Base-by-base conservation (phyloP, 2,888 invertebrate species). In the Mermis nigrescens region DNA sequence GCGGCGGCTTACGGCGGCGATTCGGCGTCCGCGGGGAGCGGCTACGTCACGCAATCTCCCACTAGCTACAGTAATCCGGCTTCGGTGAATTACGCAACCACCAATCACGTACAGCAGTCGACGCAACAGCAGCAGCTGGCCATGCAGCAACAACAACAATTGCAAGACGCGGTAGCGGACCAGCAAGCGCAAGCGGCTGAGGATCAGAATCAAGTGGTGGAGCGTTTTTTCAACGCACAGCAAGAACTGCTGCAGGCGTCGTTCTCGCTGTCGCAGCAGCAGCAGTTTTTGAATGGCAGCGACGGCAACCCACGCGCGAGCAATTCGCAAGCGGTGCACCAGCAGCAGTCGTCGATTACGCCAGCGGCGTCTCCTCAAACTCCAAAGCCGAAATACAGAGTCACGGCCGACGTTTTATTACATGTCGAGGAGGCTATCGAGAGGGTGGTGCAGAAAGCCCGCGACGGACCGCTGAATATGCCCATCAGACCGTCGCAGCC, bases 361-460 rank as follows among this genome's bases (percentile, higher is more conserved):
- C n/a, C 7, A 48, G 7, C 51, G 51, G 7, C 7, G 7, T 24
- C 12, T 19, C 51, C n/a, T n/a, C n/a, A n/a, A n/a, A n/a, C n/a
- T n/a, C n/a, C n/a, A n/a, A n/a, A n/a, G n/a, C n/a, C n/a, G n/a
- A n/a, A n/a, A n/a, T 38, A 19, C 38, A 24, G 7, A 24, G 12
- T 48, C 7, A 7, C 51, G 51, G 19, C 15, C n/a, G 51, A 48
- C 26, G 51, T 48, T 7, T 12, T 19, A 22, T 7, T 1, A 45
- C 60, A 60, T 48, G 57, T 60, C 46, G 31, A 2, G 19, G 61
- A 61, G 24, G 53, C 46, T 15, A 58, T 61, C 22, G 56, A 24
- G n/a, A 12, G 3, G 15, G 58, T 61, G 46, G 55, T 60, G 48
- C 46, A 58, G 51, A 48, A 55, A 2, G 52, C 54, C 28, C 48